Evolutionary conservation across 2,113 vertebrate species (phyloP).

Genomic region (Menidia beryllina): DNA sequence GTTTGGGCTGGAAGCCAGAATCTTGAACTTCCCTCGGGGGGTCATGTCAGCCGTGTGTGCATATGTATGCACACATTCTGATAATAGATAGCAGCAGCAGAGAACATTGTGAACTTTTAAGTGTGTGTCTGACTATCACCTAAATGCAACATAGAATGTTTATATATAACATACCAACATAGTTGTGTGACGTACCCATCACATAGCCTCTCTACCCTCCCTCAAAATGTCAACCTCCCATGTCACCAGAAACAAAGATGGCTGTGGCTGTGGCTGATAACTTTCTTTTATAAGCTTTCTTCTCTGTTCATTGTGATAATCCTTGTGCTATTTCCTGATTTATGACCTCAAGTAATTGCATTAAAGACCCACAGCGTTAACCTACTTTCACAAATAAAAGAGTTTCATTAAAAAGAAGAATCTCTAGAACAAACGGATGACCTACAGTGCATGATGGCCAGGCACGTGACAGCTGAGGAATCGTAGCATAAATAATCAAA

Average conservation of each 20-base stretch:
- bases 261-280: background rate
- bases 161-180: no score
- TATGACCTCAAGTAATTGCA: constrained; percentile 15
- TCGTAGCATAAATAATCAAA: constrained; percentile 58
- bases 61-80: no score
- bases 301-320: constrained; percentile 2
- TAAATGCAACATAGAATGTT: no score
- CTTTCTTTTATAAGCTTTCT: background rate
- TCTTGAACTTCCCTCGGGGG: no score
- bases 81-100: no score
- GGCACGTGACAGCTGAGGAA: constrained; percentile 25
- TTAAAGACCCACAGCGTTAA: constrained; percentile 35
- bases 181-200: background rate
- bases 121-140: no score
- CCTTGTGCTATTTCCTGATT: constrained; percentile 14
- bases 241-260: background rate
- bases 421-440: constrained; percentile 20
- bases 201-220: background rate
- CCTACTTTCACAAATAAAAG: constrained; percentile 29
- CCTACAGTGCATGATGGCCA: constrained; percentile 29
- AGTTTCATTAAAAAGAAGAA: constrained; percentile 51
- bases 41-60: no score
- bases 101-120: no score
- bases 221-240: background rate
- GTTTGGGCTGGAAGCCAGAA: no score